Base-by-base conservation (phyloP, 2,797 vertebrate species). In the Phataginus tetradactyla region DNA sequence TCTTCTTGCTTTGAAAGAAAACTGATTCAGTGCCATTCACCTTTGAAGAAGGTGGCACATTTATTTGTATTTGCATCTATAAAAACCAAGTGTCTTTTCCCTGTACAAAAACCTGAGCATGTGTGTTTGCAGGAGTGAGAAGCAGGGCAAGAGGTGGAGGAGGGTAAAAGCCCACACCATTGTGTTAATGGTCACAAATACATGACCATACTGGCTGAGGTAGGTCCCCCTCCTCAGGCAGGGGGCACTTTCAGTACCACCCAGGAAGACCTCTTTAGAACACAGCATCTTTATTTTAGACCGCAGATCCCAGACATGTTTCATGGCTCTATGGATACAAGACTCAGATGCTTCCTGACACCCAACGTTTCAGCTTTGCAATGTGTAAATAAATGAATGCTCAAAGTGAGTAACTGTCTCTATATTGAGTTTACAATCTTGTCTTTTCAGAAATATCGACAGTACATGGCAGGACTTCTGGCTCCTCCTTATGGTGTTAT, bases 401-500 rank as follows among this genome's bases (percentile, higher is more conserved):
- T 90, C 61, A 27, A 25, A 83, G 66, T 37, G 8, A 92, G 94
- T 97, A 21, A 92, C 45, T 69, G 49, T 78, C 89, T 86, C n/a
- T 91, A 83, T 71, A 80, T 97, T 94, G 83, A 96, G 72, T 96
- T 59, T 98, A 32, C 97, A 10, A 2, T 97, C 69, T 93, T 97
- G 97, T 98, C 98, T 98, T 45, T 98, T 93, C 97, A 99, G 99
- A 99, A 99, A 99, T 99, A 99, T 97, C 99, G 99, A 97, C 99
- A 99, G 97, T 99, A 99, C 98, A 99, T 99, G 99, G 99, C 99
- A 98, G 99, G 99, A 97, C 99, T 99, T 92, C 99, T 99, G 81
- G 99, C 99, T 98, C 99, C 99, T 98, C 99, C 99, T 55, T 99
- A 99, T 98, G 99, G 99, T 98, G 99, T 99, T 99, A 99, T 99